Evolutionary conservation across 2,888 invertebrate species (phyloP).

Genomic region (Amiota minor): DNA sequence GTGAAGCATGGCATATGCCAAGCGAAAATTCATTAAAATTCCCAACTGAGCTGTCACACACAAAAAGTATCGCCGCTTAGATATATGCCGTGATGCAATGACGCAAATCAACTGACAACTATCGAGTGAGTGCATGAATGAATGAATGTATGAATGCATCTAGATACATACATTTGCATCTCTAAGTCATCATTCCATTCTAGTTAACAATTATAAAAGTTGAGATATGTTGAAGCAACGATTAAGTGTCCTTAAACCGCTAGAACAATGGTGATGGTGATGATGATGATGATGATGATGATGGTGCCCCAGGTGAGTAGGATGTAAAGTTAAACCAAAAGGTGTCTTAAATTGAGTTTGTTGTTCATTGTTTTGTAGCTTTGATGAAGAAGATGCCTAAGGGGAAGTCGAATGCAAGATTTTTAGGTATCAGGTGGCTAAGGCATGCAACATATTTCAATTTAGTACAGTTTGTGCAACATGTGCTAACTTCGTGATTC

Average conservation of each 20-base stretch:
- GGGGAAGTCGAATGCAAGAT: too few relatives aligned
- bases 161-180: too few relatives aligned
- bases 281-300: background rate
- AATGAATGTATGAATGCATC: too few relatives aligned
- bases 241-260: slow-evolving; percentile 15
- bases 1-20: background rate
- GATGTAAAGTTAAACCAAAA: slow-evolving; percentile 18
- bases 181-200: slow-evolving; percentile 52
- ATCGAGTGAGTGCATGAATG: too few relatives aligned
- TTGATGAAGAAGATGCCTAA: too few relatives aligned
- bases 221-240: slow-evolving; percentile 22
- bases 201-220: slow-evolving; percentile 55
- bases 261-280: background rate
- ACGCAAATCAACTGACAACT: too few relatives aligned
- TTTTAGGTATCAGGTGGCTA: too few relatives aligned
- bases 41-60: slow-evolving; percentile 41
- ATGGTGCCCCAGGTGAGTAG: background rate
- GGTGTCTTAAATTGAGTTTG: slow-evolving; percentile 53
- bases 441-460: background rate
- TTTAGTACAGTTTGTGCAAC: slow-evolving; percentile 37
- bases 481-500: slow-evolving; percentile 2
- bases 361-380: slow-evolving; percentile 45
- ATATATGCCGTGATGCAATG: too few relatives aligned
- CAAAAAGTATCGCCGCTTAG: background rate
- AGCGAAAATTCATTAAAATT: slow-evolving; percentile 54